These are phyloP conservation scores for Chaetoderma sp. DNA, from an alignment of 2,888 invertebrate species.

Conservation along the genomic window DNA sequence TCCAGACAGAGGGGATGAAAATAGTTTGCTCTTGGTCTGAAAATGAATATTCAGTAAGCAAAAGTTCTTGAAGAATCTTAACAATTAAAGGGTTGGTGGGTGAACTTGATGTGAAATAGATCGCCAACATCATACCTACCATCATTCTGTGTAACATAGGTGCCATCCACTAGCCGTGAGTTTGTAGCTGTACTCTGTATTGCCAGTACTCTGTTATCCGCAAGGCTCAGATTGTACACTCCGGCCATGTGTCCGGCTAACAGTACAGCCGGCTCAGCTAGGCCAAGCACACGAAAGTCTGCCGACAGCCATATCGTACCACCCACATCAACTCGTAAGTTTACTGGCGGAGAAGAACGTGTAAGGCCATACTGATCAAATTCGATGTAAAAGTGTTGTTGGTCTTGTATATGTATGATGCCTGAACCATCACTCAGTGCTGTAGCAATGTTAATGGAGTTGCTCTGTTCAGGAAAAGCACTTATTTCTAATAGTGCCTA, in stretches of 20 bases:
- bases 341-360: slow-evolving; percentile 47
- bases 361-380: slow-evolving; percentile 36
- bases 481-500: slow-evolving; percentile 47
- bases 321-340: slow-evolving; percentile 44
- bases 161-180: slow-evolving; percentile 35
- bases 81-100: no score
- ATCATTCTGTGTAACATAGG: slow-evolving; percentile 13
- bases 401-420: slow-evolving; percentile 37
- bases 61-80: no score
- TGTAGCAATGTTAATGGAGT: slow-evolving; percentile 39
- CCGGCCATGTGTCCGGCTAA: slow-evolving; percentile 49
- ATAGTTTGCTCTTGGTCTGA: no score
- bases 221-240: slow-evolving; percentile 49
- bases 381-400: slow-evolving; percentile 43
- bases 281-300: slow-evolving; percentile 46
- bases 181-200: slow-evolving; percentile 44
- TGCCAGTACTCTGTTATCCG: slow-evolving; percentile 34
- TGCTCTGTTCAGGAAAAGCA: slow-evolving; percentile 23
- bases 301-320: slow-evolving; percentile 41
- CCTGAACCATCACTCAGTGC: slow-evolving; percentile 49
- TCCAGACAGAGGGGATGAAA: no score
- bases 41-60: no score
- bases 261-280: slow-evolving; percentile 36
- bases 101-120: no score
- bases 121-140: not conserved